Base-by-base conservation (phyloP, 2,797 vertebrate species). In the Austrolebias charrua region DNA sequence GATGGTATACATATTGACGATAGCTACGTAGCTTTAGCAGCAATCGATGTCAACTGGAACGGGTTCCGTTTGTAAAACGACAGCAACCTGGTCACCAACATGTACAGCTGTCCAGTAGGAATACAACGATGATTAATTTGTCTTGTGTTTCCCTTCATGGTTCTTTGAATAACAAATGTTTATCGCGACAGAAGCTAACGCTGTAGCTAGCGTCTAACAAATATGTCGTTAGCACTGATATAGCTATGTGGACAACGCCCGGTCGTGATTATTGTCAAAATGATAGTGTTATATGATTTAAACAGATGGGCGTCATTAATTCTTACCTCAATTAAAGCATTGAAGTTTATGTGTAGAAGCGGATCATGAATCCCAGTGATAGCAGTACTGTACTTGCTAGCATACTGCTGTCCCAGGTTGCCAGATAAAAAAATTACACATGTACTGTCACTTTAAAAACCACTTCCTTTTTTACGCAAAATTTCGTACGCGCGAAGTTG, bases 271-370 rank as follows among this genome's bases (percentile, higher is more conserved):
- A 20, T 2, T 60, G 5, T 46, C 20, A 56, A 7, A 11, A 16
- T 20, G 15, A 1, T n/a, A 4, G 24, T 14, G 9, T 69, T 6
- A 2, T 10, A 16, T 15, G 18, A 15, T 6, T 38, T 2, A 3
- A 4, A 10, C 1, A 5, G 4, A 1, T 28, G 0, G 18, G 2
- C 18, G 18, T 45, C 8, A 24, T 33, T 40, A 44, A 11, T n/a
- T 57, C 90, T 87, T 85, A 91, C 90, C 90, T 87, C 83, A 81
- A 61, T 75, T 12, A 49, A 52, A 60, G 20, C 60, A 15, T 69
- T 74, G 54, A 69, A 65, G 64, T 63, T 16, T 60, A n/a, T 50
- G 42, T 10, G 66, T 66, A 50, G 70, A 61, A 49, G 70, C 50
- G 44, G 70, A 47, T 86, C 83, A 83, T 88, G 60, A 76, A 87